Percentiles rank a stretch among this genome's conserved stretches.
phyloP scores from a whole-genome alignment of 1,140 invertebrate genomes.

The Oscheius sp. region DNA sequence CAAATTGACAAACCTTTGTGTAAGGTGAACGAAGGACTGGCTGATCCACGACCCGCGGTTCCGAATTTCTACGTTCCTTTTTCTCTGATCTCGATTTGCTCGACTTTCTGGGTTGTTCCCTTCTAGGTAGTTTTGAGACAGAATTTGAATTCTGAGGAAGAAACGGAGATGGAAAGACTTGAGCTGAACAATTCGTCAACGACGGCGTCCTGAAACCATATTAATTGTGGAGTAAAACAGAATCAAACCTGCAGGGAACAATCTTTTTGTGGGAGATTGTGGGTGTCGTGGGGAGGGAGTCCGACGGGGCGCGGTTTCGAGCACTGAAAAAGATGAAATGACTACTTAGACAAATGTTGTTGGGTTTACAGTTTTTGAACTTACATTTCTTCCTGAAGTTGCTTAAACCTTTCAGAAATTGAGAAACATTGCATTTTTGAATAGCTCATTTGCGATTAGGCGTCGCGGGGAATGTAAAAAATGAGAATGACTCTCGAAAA shows the following conservation, averaged over 20 bases:
- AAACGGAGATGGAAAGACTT: slow-evolving; percentile 8
- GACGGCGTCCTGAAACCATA: neutral
- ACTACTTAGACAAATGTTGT: too few relatives aligned
- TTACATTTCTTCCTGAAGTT: too few relatives aligned
- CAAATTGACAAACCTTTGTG: slow-evolving; percentile 3
- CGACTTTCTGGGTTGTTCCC: neutral
- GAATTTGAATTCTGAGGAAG: neutral
- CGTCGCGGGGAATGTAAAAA: too few relatives aligned
- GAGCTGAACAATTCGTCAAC: neutral
- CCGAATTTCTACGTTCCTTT: neutral
- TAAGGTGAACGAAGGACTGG: slow-evolving; percentile 6
- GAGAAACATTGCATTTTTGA: too few relatives aligned
- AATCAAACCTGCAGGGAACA: neutral
- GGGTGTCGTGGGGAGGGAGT: slow-evolving; percentile 29
- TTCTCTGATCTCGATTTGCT: slow-evolving; percentile 1
- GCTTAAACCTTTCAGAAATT: too few relatives aligned
- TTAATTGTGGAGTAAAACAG: neutral
- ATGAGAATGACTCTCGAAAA: too few relatives aligned
- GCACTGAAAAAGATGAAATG: too few relatives aligned
- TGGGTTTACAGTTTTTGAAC: too few relatives aligned
- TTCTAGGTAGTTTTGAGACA: neutral
- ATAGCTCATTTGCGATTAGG: too few relatives aligned
- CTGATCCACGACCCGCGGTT: neutral
- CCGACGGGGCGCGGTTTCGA: neutral
- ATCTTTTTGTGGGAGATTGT: slow-evolving; percentile 24